Conservation (phyloP, 2,797 vertebrate species). For the Phoebastria nigripes region DNA sequence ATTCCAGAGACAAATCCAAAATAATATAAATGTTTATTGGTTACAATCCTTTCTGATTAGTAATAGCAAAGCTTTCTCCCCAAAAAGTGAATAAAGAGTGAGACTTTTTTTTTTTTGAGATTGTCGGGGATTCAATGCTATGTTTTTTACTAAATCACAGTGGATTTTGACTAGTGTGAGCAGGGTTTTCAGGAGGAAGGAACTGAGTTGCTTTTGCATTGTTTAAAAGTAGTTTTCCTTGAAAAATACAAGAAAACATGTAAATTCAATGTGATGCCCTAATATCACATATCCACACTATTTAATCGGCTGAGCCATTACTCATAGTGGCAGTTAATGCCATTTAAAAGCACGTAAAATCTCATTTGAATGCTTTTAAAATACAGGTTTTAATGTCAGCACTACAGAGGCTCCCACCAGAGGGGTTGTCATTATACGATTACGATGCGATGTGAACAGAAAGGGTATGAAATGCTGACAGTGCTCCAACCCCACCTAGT, state of each 20-base stretch:
- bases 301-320: not conserved
- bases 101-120: not conserved
- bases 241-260: not conserved
- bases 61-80: not conserved
- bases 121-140: not conserved
- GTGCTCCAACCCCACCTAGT: not conserved
- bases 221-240: not conserved
- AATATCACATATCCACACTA: not conserved
- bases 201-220: not conserved
- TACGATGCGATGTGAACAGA: not conserved
- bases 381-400: not conserved
- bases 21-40: not conserved
- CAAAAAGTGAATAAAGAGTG: not conserved
- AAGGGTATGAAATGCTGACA: not conserved
- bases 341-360: not conserved
- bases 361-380: conserved; percentile 9
- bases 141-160: not conserved
- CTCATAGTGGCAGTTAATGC: conserved; percentile 15
- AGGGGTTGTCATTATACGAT: not conserved
- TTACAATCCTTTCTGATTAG: not conserved
- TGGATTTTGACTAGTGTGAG: not conserved
- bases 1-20: not conserved
- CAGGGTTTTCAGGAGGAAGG: not conserved
- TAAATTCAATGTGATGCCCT: not conserved
- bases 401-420: not conserved